These are phyloP conservation scores for Silurus lanzhouensis DNA, from an alignment of 2,797 vertebrate genomes.

Conservation along the genomic window DNA sequence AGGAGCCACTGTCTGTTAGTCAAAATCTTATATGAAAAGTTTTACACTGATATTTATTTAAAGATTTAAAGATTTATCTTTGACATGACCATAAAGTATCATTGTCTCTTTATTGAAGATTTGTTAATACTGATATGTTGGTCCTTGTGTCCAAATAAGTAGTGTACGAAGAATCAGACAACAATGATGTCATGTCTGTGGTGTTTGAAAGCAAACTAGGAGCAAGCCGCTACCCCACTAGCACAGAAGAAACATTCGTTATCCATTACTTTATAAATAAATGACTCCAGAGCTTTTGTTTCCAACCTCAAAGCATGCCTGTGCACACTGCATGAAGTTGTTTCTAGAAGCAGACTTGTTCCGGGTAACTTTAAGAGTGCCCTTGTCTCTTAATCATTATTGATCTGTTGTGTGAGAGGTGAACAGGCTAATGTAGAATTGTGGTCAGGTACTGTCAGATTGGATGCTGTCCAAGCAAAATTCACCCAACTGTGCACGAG, in stretches of 20 bases:
- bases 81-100: background rate
- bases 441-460: conserved; percentile 36
- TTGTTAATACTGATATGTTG: conserved; percentile 23
- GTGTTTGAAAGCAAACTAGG: conserved; percentile 26
- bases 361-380: conserved; percentile 38
- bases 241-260: conserved; percentile 32
- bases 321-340: conserved; percentile 16
- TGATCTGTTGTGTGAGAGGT: conserved; percentile 35
- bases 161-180: background rate
- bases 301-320: conserved; percentile 12
- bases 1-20: background rate
- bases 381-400: conserved; percentile 45
- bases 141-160: too few species aligned
- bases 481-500: conserved; percentile 16
- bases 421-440: conserved; percentile 29
- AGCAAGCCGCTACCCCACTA: conserved; percentile 6
- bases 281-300: background rate
- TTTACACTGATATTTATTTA: background rate
- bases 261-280: conserved; percentile 26
- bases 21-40: background rate
- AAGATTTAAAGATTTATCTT: background rate
- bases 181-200: conserved; percentile 30
- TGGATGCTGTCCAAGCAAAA: conserved; percentile 42
- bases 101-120: background rate
- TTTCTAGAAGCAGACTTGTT: conserved; percentile 30